Base-by-base conservation (phyloP, 1,140 invertebrate species). In the Zelostemma sp. region DNA sequence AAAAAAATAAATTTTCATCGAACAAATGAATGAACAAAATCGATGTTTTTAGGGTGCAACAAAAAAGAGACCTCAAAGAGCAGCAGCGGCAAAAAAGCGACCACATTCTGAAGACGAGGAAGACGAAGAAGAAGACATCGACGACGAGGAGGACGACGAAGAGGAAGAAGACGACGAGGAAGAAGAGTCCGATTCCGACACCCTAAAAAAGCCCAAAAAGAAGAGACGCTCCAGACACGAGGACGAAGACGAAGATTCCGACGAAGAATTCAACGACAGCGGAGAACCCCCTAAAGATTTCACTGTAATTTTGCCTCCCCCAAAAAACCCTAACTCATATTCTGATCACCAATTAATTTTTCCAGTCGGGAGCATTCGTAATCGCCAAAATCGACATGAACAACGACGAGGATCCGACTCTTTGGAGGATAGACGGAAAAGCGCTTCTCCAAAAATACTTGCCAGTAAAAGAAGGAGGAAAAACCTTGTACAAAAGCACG, bases 371-470 rank as follows among this genome's bases (percentile, higher is more conserved):
- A 54, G 89, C 89, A 76, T 91, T 91, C 81, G 90, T 91, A 15
- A 85, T 91, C 59, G 80, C 90, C 68, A 91, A 91, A 86, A 86
- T 87, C 60, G 90, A 91, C 77, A 85, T 90, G 14, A 86, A 86
- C 65, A 86, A 86, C 65, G 86, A 86, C 54, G 86, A 81, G 49
- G 88, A 90, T 79, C 85, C 90, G 51, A 90, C 89, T 68, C 86
- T 93, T 60, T 93, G 92, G 92, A 91, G 91, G 87, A 92, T 93
- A 85, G 91, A 93, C 87, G 92, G 92, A 31, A 93, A 93, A 86
- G 91, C 91, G 16, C 83, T 93, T 54, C 82, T 93, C 45, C 92
- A 93, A 82, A 93, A 93, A 81, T 93, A 90, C 81, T 88, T 92
- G 80, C 90, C 91, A 33, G 90, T 90, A 78, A 88, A 91, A 78